Percentiles rank a stretch among this genome's conserved stretches.
phyloP scores from a whole-genome alignment of 1,140 invertebrate species.

The Asobara japonica region DNA sequence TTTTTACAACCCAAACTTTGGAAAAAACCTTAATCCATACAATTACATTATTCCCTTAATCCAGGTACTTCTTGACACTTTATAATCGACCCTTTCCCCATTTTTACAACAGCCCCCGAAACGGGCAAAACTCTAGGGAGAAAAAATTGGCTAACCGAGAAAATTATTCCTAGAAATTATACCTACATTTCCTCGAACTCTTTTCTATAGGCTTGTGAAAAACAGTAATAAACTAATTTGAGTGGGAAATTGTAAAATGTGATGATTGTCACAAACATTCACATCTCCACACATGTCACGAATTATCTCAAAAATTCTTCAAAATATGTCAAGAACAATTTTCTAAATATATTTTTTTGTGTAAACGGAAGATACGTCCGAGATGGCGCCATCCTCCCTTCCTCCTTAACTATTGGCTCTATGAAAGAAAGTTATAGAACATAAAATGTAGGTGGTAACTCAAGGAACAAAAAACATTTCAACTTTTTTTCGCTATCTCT shows the following conservation, averaged over 20 bases:
- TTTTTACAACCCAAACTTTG: background rate
- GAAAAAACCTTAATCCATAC: background rate
- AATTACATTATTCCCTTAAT: background rate
- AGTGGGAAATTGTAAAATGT: background rate
- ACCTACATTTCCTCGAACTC: background rate
- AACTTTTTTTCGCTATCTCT: no score
- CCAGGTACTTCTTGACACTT: background rate
- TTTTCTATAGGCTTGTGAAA: background rate
- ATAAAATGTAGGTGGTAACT: no score
- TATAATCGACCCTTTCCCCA: background rate
- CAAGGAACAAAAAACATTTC: no score
- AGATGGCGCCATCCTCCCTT: no score
- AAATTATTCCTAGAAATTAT: background rate
- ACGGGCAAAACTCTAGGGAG: background rate
- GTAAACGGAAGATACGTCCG: no score
- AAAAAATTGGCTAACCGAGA: conserved; percentile 1
- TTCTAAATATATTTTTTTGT: no score
- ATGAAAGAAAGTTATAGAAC: no score
- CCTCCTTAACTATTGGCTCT: no score
- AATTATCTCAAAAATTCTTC: no score
- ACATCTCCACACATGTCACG: no score
- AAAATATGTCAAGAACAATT: no score
- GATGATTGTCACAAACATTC: background rate
- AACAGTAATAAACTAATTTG: background rate
- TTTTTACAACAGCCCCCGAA: background rate